Evolutionary conservation across 2,113 vertebrate genomes (phyloP), one percentile per base, ranked within the genome.

Genomic region (Oostethus manadensis): DNA sequence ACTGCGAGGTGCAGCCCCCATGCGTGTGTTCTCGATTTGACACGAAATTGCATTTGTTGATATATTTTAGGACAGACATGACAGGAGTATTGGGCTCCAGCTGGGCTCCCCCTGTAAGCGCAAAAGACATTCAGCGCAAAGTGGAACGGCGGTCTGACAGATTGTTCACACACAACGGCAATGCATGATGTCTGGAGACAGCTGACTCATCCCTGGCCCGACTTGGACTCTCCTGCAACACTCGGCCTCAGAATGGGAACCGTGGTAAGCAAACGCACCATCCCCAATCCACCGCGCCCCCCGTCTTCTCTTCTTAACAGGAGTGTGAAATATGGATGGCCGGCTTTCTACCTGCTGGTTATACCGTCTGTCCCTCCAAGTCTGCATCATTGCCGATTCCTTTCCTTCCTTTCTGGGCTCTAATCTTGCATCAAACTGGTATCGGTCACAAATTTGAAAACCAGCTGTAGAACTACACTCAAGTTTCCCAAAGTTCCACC

Each of bases 321-420:
- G 40, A 80, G 71, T 72, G 73, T 79, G 71, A 83, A 78, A 77
- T 81, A 71, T 74, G 65, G 71, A 40, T 59, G 54, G 62, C 60
- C 57, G 73, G 3, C 65, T 72, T 75, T 78, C 68, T 73, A 80
- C 80, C 79, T 82, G 81, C 81, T 84, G 80, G 73, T 81, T 66
- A 46, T 59, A 80, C 73, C 69, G 56, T 81, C 78, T 83, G 76
- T 79, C 70, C 69, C 47, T 71, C 64, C 51, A 56, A 69, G 73
- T 73, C 63, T 73, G 38, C 46, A 50, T 42, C 43, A 22, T n/a
- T 38, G 35, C 18, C 17, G 15, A 40, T 42, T 4, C 22, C 18
- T 49, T 15, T 16, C 13, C 3, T 20, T 59, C 17, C n/a, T 18
- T n/a, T 48, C 42, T 35, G 35, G 10, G 10, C 10, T 38, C 35